A percentile compares a stretch with the other conserved stretches of the same genome.
Conservation (phyloP, 2,113 vertebrate genomes). For the Saguinus imperator region DNA sequence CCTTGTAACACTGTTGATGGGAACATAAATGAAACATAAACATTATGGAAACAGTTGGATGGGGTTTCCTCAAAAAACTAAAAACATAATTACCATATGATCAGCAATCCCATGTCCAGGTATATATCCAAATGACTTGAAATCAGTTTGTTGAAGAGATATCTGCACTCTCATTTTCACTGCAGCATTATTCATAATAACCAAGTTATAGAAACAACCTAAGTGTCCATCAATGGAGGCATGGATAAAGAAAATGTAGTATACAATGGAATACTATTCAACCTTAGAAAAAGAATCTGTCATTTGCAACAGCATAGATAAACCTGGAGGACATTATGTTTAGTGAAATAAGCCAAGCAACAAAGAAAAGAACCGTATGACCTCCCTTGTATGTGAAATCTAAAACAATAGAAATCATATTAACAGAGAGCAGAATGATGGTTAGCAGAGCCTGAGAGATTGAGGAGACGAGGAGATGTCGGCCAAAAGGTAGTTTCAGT, state of each 20-base stretch:
- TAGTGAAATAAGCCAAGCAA: neutral
- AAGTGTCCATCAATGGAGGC: neutral
- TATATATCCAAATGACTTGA: neutral
- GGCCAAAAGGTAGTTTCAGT: neutral
- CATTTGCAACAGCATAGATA: neutral
- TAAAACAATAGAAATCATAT: neutral
- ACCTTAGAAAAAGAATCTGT: neutral
- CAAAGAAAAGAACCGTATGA: neutral
- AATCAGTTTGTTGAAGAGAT: neutral
- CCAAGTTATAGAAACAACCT: too few relatives aligned
- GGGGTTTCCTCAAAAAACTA: neutral
- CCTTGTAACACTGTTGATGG: neutral
- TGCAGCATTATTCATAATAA: neutral
- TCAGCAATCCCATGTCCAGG: neutral
- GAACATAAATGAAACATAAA: neutral
- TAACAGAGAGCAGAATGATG: neutral
- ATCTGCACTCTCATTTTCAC: neutral
- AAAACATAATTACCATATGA: neutral
- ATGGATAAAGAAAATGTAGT: neutral
- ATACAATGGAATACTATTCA: neutral
- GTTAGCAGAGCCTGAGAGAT: neutral
- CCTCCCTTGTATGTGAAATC: neutral
- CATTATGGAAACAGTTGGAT: neutral
- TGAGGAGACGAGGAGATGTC: neutral
- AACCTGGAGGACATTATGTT: neutral